phyloP scores from a whole-genome alignment of 1,140 invertebrate genomes.

The Drosophila novamexicana region DNA sequence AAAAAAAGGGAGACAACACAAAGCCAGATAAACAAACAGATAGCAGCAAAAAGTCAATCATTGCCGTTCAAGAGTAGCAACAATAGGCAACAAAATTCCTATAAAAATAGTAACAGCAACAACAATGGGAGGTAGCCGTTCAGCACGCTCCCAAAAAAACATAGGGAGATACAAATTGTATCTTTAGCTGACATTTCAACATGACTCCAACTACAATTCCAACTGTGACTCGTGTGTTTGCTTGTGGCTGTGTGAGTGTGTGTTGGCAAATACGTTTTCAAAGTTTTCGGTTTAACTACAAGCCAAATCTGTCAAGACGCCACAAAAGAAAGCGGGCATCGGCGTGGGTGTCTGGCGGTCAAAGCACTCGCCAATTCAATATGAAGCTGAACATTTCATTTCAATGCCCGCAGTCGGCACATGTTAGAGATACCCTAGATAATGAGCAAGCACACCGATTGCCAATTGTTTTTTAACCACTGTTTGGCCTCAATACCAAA shows the following conservation, averaged over 20 bases:
- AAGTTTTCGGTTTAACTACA: conserved; percentile 35
- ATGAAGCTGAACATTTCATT: conserved; percentile 32
- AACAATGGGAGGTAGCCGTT: conserved; percentile 22
- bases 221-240: conserved; percentile 35
- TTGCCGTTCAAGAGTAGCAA: conserved; percentile 60
- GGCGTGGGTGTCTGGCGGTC: conserved; percentile 71
- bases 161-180: conserved; percentile 70
- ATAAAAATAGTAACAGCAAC: conserved; percentile 27
- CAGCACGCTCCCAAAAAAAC: conserved; percentile 71
- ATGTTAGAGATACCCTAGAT: conserved; percentile 33
- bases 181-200: conserved; percentile 74
- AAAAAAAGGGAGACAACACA: conserved; percentile 44
- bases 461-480: conserved; percentile 44
- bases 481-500: conserved; percentile 57
- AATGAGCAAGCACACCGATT: conserved; percentile 19
- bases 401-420: conserved; percentile 39
- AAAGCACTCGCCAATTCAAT: conserved; percentile 58
- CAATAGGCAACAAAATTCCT: conserved; percentile 55
- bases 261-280: conserved; percentile 49
- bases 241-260: background rate
- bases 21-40: conserved; percentile 53
- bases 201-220: conserved; percentile 49
- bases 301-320: conserved; percentile 42
- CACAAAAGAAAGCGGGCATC: conserved; percentile 66
- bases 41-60: conserved; percentile 66